Conservation (phyloP, 2,113 vertebrate species). For the Paradoxurus hermaphroditus region DNA sequence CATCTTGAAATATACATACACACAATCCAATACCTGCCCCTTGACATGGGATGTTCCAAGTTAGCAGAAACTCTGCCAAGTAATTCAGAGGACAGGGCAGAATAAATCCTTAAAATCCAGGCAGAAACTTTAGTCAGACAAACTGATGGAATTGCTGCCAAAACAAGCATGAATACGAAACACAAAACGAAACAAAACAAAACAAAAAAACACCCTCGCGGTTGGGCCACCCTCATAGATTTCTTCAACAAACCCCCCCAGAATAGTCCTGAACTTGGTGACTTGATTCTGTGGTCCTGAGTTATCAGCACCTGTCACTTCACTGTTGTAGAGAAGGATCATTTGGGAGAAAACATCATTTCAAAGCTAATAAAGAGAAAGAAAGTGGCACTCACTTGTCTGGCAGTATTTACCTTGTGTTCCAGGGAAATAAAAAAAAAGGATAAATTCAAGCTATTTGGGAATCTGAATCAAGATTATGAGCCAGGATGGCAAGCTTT, state of each 20-base stretch:
- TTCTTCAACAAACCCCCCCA: neutral
- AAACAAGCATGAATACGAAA: neutral
- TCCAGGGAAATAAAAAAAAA: neutral
- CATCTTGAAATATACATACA: neutral
- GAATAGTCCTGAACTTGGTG: neutral
- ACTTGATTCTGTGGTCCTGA: neutral
- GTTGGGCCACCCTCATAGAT: conserved; percentile 32
- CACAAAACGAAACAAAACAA: neutral
- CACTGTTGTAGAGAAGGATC: neutral
- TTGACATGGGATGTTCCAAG: neutral
- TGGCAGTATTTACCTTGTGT: neutral
- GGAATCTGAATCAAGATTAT: neutral
- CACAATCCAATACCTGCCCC: neutral
- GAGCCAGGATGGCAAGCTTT: neutral
- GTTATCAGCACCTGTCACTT: neutral
- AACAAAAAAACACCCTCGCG: neutral
- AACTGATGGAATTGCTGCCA: conserved; percentile 40
- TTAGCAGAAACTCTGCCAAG: conserved; percentile 41
- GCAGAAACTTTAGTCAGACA: conserved; percentile 29
- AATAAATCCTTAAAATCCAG: conserved; percentile 39
- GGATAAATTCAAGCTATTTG: neutral
- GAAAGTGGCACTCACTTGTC: neutral
- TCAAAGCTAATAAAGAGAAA: neutral
- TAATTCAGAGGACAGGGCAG: neutral
- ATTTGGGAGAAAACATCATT: neutral